phyloP scores from a whole-genome alignment of 2,113 vertebrate species.

The Dolichotis patagonum region DNA sequence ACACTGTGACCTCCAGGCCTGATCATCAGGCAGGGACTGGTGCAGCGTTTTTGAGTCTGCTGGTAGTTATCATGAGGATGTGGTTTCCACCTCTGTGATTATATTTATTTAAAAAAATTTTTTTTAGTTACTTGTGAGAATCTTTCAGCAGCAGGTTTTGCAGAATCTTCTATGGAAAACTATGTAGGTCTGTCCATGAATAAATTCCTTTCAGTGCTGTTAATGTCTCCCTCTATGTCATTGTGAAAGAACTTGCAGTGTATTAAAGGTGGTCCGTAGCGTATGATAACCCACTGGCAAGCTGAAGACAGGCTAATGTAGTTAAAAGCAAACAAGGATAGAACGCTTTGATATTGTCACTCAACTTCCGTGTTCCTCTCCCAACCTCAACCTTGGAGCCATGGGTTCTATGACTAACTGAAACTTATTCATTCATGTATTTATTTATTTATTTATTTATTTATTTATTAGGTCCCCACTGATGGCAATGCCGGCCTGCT shows the following conservation, averaged over 20 bases:
- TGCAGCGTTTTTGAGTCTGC: neutral
- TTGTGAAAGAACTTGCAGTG: neutral
- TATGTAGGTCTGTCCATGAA: neutral
- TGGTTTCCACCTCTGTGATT: neutral
- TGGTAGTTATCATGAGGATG: neutral
- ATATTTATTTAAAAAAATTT: neutral
- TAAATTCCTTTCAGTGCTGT: neutral
- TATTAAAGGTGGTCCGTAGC: neutral
- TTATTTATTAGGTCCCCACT: conserved; percentile 91
- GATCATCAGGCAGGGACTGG: neutral
- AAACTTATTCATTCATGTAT: neutral
- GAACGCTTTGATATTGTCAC: neutral
- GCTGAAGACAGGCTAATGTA: neutral
- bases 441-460: neutral
- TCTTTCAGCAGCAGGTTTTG: neutral
- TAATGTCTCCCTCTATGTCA: neutral
- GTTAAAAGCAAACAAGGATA: neutral
- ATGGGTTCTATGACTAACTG: neutral
- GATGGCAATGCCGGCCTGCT: conserved; percentile 94
- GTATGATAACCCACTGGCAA: neutral
- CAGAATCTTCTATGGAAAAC: neutral
- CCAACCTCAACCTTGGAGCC: neutral
- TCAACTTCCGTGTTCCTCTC: rapidly evolving
- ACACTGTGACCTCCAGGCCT: neutral
- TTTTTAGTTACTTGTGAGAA: conserved; percentile 5